phyloP scores from a whole-genome alignment of 1,140 invertebrate species.

The Triops longicaudatus region DNA sequence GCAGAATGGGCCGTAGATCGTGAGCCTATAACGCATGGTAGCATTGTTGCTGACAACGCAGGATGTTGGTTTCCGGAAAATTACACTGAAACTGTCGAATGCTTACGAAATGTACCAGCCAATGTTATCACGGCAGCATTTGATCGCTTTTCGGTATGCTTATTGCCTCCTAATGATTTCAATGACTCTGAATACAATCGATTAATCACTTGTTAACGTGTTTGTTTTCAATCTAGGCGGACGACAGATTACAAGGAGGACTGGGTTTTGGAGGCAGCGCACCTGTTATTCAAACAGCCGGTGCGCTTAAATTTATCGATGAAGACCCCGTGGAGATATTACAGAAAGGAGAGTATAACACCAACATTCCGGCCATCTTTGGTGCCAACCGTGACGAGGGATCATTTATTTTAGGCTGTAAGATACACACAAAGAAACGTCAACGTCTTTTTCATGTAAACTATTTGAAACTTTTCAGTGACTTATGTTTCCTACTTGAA shows the following conservation, averaged over 20 bases:
- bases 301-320: conserved; percentile 18
- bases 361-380: conserved; percentile 30
- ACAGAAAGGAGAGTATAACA: conserved; percentile 24
- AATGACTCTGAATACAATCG: no score
- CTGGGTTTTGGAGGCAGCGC: conserved; percentile 31
- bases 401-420: conserved; percentile 29
- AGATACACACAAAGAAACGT: not conserved
- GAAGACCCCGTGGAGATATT: conserved; percentile 24
- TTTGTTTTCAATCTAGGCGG: conserved; percentile 1
- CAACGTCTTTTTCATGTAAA: not conserved
- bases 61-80: conserved; percentile 33
- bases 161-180: not conserved
- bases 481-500: not conserved
- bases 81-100: conserved; percentile 28
- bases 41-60: conserved; percentile 36
- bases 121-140: conserved; percentile 12
- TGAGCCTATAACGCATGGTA: conserved; percentile 35
- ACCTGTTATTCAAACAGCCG: conserved; percentile 28
- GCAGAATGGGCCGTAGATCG: conserved; percentile 38
- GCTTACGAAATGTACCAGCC: conserved; percentile 19
- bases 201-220: not conserved
- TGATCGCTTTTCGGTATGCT: not conserved
- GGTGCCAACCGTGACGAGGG: conserved; percentile 32
- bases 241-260: conserved; percentile 26
- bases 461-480: conserved; percentile 16